Percentiles rank a stretch among this genome's conserved stretches.
These are phyloP conservation scores for Acrossocheilus fasciatus DNA, from an alignment of 2,797 vertebrate species.

Conservation along the genomic window DNA sequence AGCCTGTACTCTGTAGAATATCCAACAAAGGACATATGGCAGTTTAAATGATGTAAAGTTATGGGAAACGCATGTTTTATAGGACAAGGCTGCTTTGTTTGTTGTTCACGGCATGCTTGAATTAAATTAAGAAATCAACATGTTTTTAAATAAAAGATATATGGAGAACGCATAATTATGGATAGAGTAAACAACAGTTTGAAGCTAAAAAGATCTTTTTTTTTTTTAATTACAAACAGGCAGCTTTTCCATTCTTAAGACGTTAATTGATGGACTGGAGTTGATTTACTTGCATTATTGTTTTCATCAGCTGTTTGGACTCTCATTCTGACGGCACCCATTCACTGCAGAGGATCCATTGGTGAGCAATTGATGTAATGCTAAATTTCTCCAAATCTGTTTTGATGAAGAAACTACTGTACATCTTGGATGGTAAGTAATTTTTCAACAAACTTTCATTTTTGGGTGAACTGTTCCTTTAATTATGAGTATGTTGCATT, in stretches of 20 bases:
- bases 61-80: neutral
- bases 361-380: neutral
- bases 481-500: neutral
- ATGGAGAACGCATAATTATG: neutral
- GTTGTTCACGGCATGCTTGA: neutral
- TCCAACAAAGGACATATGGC: conserved; percentile 31
- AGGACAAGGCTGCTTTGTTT: neutral
- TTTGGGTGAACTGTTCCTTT: neutral
- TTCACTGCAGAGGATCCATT: neutral
- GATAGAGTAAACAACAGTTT: neutral
- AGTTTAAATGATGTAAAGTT: neutral
- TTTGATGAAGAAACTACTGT: neutral
- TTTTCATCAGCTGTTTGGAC: neutral
- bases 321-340: neutral
- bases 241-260: neutral
- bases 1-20: conserved; percentile 29
- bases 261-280: neutral
- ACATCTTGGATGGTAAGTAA: neutral
- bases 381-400: neutral
- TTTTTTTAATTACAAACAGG: neutral
- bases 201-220: neutral
- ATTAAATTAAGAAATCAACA: neutral
- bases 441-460: neutral
- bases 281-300: neutral
- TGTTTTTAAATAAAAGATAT: neutral